Percentiles rank a stretch among this genome's conserved stretches.
These are phyloP conservation scores for Galerucella calmariensis DNA, from an alignment of 2,888 invertebrate species.

Conservation along the genomic window DNA sequence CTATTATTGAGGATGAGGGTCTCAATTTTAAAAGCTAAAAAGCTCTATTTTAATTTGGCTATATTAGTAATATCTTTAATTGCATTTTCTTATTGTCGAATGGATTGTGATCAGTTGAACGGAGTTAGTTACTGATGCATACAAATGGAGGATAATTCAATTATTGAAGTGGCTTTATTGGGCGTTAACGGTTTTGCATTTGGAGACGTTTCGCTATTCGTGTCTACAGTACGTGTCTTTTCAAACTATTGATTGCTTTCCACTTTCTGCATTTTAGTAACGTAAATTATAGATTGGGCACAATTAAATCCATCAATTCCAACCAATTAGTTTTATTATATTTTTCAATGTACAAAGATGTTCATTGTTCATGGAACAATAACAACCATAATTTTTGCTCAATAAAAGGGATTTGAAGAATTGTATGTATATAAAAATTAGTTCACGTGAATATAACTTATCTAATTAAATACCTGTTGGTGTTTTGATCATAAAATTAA, in stretches of 20 bases:
- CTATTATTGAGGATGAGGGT: too few relatives aligned
- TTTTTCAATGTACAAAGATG: neutral
- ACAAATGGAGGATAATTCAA: conserved; percentile 41
- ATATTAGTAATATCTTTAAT: conserved; percentile 17
- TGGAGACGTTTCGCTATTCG: conserved; percentile 29
- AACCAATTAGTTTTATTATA: neutral
- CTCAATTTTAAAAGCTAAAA: too few relatives aligned
- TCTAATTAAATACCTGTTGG: too few relatives aligned
- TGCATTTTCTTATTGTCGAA: conserved; percentile 33
- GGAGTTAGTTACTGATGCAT: conserved; percentile 38
- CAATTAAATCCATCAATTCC: neutral
- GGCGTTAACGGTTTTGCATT: conserved; percentile 39
- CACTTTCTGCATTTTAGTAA: conserved; percentile 16
- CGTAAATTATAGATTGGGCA: conserved; percentile 2
- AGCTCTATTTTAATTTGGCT: neutral
- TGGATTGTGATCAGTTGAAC: conserved; percentile 33
- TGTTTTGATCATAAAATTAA: too few relatives aligned
- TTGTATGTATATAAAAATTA: too few relatives aligned
- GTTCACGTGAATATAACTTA: too few relatives aligned
- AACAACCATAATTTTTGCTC: neutral
- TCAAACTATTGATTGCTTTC: conserved; percentile 27
- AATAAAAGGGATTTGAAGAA: too few relatives aligned
- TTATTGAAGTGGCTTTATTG: conserved; percentile 40
- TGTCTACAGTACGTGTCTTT: conserved; percentile 21
- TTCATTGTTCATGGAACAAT: neutral